Percentiles rank a stretch among this genome's conserved stretches.
These are phyloP conservation scores for Brachionus koreanus DNA, from an alignment of 1,140 invertebrate species.

Conservation along the genomic window DNA sequence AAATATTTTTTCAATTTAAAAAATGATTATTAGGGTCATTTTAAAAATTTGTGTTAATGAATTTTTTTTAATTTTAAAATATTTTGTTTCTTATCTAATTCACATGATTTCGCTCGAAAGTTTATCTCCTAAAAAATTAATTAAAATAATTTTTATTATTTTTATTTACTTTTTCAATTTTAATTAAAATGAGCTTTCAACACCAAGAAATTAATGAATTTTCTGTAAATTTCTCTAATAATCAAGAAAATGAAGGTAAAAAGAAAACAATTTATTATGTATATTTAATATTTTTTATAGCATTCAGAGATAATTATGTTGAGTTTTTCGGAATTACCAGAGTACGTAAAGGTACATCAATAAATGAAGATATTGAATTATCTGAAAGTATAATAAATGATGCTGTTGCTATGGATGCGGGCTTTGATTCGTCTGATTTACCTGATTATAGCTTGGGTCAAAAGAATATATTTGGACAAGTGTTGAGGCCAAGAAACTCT, in stretches of 20 bases:
- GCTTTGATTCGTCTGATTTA: background rate
- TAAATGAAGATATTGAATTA: background rate
- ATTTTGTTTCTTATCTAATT: background rate
- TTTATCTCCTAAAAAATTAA: background rate
- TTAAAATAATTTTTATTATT: background rate
- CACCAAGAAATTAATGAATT: background rate
- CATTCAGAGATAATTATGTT: slow-evolving; percentile 5
- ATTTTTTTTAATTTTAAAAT: background rate
- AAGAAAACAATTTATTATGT: background rate
- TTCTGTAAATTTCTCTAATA: background rate
- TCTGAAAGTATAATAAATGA: slow-evolving; percentile 19
- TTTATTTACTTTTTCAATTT: background rate
- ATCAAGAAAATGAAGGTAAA: background rate
- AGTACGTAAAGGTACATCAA: background rate
- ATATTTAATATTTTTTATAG: background rate
- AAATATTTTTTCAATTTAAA: too few relatives aligned
- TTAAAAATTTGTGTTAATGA: too few relatives aligned
- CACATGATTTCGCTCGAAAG: background rate
- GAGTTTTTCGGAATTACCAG: slow-evolving; percentile 13
- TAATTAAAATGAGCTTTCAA: background rate
- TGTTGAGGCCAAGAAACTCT: background rate
- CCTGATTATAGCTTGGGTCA: slow-evolving; percentile 5
- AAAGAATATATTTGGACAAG: background rate
- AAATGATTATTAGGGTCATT: too few relatives aligned
- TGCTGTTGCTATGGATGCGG: slow-evolving; percentile 23